Base-by-base conservation (phyloP, 2,888 invertebrate species). In the Ptychoptera albimana region DNA sequence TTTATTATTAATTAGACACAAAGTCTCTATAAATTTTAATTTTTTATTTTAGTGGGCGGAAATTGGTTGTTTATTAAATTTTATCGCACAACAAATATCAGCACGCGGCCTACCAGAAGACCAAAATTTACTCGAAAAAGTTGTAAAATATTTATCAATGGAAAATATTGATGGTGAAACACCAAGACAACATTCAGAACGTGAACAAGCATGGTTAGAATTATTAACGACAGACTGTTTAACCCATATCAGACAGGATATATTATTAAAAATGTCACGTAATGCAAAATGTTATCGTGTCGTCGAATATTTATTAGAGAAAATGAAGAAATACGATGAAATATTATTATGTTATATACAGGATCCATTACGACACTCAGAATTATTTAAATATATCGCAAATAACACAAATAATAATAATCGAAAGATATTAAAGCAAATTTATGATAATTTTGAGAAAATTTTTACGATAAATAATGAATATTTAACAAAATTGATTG, bases 201-300 rank as follows among this genome's bases (percentile, higher is more conserved):
- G 82, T 34, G 82, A 86, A 57, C 79, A 80, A 55, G 79, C 82
- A 2, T 70, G 82, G 63, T 63, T 82, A 41, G 82, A 83, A 56
- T 62, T 85, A 30, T 62, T 84, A 10, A 66, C 71, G n/a, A 69
- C 74, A 46, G 70, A 77, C 51, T 71, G 75, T 40, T 63, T 82
- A 16, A 61, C 65, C 23, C 69, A 75, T 55, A 70, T 77, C 47
- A 69, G 74, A 46, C 67, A 69, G 46, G 70, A 72, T 31, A 67
- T 73, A 49, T 68, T 82, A 45, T 58, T 83, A 13, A 55, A 65
- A 36, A 64, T 77, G 53, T 80, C 82, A 1, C 67, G 75, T 49
- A 68, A 71, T 36, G 78, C 82, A 1, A 71, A 72, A 53, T 84
- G 82, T 59, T 81, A 73, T 56, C 72, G 74, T 48, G 80, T 84